Base-by-base conservation (phyloP, 2,113 vertebrate genomes). In the Grus americana region DNA sequence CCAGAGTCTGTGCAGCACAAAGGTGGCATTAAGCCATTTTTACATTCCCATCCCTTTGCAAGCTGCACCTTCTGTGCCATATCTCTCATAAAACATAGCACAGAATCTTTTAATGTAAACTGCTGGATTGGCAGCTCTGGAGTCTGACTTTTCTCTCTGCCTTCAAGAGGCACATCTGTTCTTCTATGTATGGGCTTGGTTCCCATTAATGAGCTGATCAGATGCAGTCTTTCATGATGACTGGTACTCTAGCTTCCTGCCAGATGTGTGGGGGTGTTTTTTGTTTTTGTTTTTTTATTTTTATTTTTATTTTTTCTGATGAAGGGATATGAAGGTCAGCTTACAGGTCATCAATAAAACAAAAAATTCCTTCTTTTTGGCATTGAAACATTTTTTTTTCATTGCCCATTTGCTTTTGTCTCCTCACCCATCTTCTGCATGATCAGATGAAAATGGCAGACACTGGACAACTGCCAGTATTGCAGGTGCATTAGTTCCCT, bases 121-220 rank as follows among this genome's bases (percentile, higher is more conserved):
- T 63, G 36, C 62, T 93, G 71, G 70, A 58, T 62, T 88, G 87
- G 90, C 87, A 95, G 90, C 81, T 66, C 40, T n/a, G 50, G 27
- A 65, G 73, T 61, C 68, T 85, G 84, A 93, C 70, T 96, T 96
- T 71, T 62, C 71, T 94, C 46, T 87, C 74, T 90, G 66, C 78
- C 78, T 96, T 96, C 6, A 19, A 87, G 90, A 95, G 38, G 78
- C 81, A 95, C 87, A 95, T 96, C 93, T 96, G 94, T 79, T 96
- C 75, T 89, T 78, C 87, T 65, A 0, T 20, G 54, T 30, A 68
- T 66, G 81, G 94, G 90, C 93, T 96, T 90, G 81, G 49, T 91
- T 97, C 84, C 93, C 91, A 79, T 95, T 87, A 88, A 87, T 87
- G 89, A 93, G 79, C 71, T 92, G 94, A 90, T 96, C 92, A 93